Evolutionary conservation across 1,140 invertebrate genomes (phyloP).

Genomic region (Globodera rostochiensis): DNA sequence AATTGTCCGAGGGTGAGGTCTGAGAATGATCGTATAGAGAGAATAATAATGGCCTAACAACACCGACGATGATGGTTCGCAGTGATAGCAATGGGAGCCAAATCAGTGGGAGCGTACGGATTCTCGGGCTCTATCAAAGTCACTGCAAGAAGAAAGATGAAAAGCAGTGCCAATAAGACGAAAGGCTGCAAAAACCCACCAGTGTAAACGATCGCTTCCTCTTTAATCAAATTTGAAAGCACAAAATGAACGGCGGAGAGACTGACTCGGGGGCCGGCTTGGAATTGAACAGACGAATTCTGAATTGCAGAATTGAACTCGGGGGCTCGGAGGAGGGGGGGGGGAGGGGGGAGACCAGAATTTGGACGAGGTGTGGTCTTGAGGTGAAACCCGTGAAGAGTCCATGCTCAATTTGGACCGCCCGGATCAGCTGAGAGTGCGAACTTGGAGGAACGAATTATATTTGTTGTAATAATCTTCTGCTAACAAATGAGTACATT

Average conservation of each 20-base stretch:
- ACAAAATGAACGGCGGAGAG: conserved; percentile 48
- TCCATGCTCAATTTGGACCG: conserved; percentile 49
- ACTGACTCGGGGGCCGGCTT: conserved; percentile 34
- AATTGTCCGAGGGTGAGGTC: conserved; percentile 37
- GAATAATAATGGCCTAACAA: background rate
- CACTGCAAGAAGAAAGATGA: conserved; percentile 2
- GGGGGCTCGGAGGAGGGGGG: no score
- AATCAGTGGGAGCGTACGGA: conserved; percentile 31
- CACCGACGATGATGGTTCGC: conserved; percentile 36
- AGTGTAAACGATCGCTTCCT: conserved; percentile 22
- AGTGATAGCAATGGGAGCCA: conserved; percentile 43
- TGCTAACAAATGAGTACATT: conserved; percentile 21
- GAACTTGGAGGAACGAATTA: conserved; percentile 13
- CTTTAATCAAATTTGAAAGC: conserved; percentile 35
- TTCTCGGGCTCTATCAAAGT: conserved; percentile 30
- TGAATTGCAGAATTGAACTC: conserved; percentile 17
- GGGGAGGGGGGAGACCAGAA: conserved; percentile 34
- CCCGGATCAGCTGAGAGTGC: conserved; percentile 41
- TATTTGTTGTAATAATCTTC: conserved; percentile 14
- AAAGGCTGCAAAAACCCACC: conserved; percentile 11
- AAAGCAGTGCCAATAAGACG: background rate
- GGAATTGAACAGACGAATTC: conserved; percentile 24
- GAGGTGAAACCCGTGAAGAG: conserved; percentile 47
- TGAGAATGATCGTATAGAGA: background rate
- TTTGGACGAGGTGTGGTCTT: conserved; percentile 27